Evolutionary conservation across 2,888 invertebrate genomes (phyloP).

Genomic region (Lasioglossum oenotherae): DNA sequence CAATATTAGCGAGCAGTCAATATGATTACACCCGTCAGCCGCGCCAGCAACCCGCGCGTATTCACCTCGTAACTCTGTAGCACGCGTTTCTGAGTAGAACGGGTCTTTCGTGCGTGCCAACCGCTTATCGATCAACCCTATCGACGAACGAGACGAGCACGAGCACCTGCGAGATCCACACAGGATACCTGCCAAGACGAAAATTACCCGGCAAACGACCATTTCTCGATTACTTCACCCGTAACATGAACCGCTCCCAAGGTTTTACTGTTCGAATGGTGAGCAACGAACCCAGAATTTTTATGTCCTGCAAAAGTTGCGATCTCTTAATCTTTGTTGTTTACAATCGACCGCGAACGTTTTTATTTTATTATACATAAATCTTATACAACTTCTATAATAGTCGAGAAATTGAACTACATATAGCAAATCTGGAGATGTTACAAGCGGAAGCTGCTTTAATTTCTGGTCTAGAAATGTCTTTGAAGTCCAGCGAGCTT

Average conservation of each 20-base stretch:
- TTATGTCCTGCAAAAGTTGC: background rate
- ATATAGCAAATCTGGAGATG: too few relatives aligned
- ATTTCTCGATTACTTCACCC: background rate
- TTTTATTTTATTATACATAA: too few relatives aligned
- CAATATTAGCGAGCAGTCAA: constrained; percentile 36
- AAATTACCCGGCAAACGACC: background rate
- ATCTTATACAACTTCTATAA: background rate
- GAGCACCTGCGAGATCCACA: background rate
- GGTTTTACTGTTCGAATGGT: constrained; percentile 2
- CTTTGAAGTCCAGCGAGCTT: background rate
- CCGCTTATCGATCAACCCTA: constrained; percentile 48
- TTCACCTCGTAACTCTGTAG: background rate
- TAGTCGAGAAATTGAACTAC: background rate
- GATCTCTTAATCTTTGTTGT: background rate
- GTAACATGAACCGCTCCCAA: background rate
- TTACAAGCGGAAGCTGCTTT: background rate
- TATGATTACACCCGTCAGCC: constrained; percentile 2
- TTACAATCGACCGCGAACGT: too few relatives aligned
- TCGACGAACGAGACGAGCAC: background rate
- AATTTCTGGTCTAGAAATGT: background rate
- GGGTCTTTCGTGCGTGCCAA: constrained; percentile 16
- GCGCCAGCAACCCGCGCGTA: background rate
- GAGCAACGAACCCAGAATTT: background rate
- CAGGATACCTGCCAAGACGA: constrained; percentile 1
- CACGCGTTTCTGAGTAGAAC: background rate